phyloP scores from a whole-genome alignment of 2,888 invertebrate genomes.

The Tetragnatha montana region DNA sequence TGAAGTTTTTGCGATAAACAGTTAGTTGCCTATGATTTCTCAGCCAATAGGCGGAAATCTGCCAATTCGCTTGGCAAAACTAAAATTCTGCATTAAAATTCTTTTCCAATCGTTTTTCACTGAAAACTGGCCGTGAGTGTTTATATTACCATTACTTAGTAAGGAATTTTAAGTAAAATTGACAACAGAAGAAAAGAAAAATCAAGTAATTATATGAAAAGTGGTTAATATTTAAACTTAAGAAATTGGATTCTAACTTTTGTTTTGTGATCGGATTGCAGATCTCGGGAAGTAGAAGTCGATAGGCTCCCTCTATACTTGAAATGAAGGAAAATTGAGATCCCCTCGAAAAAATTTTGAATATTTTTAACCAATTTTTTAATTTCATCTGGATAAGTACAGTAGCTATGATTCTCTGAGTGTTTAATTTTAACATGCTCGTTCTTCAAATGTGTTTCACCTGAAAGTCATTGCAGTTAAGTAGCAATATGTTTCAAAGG shows the following conservation, averaged over 20 bases:
- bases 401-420: not conserved
- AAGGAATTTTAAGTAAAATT: no score
- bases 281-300: not conserved
- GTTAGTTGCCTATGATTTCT: no score
- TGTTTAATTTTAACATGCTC: not conserved
- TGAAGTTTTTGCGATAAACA: no score
- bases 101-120: no score
- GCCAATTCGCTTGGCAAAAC: no score
- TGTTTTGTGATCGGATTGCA: not conserved
- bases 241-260: not conserved
- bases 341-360: not conserved
- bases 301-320: not conserved
- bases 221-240: not conserved
- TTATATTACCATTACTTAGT: no score
- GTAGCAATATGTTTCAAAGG: not conserved
- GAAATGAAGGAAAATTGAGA: not conserved
- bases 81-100: no score
- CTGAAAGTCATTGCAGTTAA: not conserved
- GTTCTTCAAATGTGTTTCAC: not conserved
- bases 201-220: no score
- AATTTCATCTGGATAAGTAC: no score
- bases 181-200: no score
- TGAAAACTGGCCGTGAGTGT: no score
- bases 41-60: no score
- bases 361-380: not conserved